phyloP scores from a whole-genome alignment of 2,797 vertebrate species.

The Lateolabrax maculatus region DNA sequence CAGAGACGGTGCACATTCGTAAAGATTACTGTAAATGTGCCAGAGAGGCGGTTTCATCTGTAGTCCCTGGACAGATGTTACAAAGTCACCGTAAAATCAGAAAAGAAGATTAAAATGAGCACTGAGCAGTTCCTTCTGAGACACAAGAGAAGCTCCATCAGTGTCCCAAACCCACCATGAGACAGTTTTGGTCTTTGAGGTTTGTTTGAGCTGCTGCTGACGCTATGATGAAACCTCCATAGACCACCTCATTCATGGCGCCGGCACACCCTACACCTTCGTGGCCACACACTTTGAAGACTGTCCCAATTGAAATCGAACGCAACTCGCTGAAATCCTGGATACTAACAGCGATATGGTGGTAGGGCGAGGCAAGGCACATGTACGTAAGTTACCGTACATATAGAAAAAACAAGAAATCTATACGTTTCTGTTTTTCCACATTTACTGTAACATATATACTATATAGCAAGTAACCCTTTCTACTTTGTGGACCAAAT shows the following conservation, averaged over 20 bases:
- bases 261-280: background rate
- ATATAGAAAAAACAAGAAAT: too few species aligned
- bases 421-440: too few species aligned
- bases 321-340: background rate
- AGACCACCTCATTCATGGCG: background rate
- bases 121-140: too few species aligned
- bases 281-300: slow-evolving; percentile 1
- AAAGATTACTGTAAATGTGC: background rate
- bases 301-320: background rate
- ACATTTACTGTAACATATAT: too few species aligned
- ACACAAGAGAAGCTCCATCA: slow-evolving; percentile 8
- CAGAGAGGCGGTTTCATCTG: too few species aligned
- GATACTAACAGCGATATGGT: background rate
- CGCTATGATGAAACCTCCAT: slow-evolving; percentile 2
- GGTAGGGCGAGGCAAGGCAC: background rate
- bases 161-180: too few species aligned
- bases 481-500: too few species aligned
- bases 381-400: too few species aligned
- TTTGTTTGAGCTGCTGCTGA: background rate
- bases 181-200: slow-evolving; percentile 6
- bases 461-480: too few species aligned
- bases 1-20: background rate
- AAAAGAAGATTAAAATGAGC: too few species aligned
- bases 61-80: too few species aligned
- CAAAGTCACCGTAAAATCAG: too few species aligned